A percentile compares a stretch with the other conserved stretches of the same genome.
These are phyloP conservation scores for Danio kyathit DNA, from an alignment of 2,797 vertebrate species.

Conservation along the genomic window DNA sequence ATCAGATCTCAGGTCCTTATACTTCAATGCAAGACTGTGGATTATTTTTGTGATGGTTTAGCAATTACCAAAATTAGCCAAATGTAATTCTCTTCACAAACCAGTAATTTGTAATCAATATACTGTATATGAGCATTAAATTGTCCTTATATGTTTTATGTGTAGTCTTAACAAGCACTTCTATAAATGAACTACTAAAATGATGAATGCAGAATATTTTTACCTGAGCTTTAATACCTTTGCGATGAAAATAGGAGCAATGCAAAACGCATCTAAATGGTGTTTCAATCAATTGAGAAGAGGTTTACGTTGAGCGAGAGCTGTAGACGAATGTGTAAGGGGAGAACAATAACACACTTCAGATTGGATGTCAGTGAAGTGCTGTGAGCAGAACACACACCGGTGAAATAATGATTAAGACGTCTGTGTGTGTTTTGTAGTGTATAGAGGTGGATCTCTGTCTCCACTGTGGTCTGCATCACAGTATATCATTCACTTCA, in stretches of 20 bases:
- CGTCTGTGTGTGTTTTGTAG: constrained; percentile 19
- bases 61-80: too few species aligned
- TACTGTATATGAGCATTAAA: too few species aligned
- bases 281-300: neutral
- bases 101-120: too few species aligned
- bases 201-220: neutral
- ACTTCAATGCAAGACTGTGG: too few species aligned
- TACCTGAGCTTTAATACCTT: neutral
- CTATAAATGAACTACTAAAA: neutral
- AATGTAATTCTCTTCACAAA: too few species aligned
- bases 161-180: neutral
- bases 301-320: constrained; percentile 14
- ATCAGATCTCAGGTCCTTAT: too few species aligned
- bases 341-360: constrained; percentile 48
- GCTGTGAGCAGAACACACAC: neutral
- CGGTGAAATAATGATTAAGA: constrained; percentile 58
- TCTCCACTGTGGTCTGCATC: neutral
- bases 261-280: neutral
- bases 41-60: too few species aligned
- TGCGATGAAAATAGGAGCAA: neutral
- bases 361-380: constrained; percentile 46
- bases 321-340: constrained; percentile 46
- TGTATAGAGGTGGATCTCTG: constrained; percentile 41
- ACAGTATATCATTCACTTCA: constrained; percentile 29
- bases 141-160: too few species aligned